Base-by-base conservation (phyloP, 92 coral and sea anemone genomes). In the Montipora capitata region DNA sequence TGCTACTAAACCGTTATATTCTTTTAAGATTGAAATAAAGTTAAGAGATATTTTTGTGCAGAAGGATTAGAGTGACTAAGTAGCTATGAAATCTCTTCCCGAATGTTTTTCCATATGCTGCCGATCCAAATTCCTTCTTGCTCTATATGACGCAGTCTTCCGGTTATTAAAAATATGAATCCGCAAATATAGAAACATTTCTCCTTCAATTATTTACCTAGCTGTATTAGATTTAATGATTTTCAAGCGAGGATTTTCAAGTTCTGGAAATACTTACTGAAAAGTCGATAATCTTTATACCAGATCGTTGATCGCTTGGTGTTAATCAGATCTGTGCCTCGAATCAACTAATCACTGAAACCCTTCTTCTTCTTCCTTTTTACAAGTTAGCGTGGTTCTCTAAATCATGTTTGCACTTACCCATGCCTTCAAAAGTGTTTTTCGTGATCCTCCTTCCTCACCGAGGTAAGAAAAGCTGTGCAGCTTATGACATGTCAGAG, bases 361-460 rank as follows among this genome's bases (percentile, higher is more conserved):
- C 15, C 2, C 39, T 14, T n/a, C 35, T 39, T 69, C 76, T 52
- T 14, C 38, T 35, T 44, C 13, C 10, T 7, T 20, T 40, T 77
- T 2, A 52, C 7, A 18, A 6, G 17, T 51, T 9, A n/a, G 17
- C 5, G 9, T n/a, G 17, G 49, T 35, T 5, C 16, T 11, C 11
- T 17, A 40, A 68, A n/a, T 27, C 52, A 20, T 4, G 35, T 68
- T 35, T 10, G 0, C 1, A 81, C 85, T 68, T 18, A 81, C 85
- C 85, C 85, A 81, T 81, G 10, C 68, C 40, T 2, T 39, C n/a
- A 52, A 9, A 52, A 13, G 14, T 39, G 12, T 68, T 1, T 40
- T 81, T 2, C 66, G 85, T 68, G 85, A 40, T 64, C n/a, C 51
- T 52, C 7, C 54, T 48, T 48, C 52, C 52, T 48, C 52, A 48